Conservation (phyloP, 2,888 invertebrate species). For the Margaritifera margaritifera region DNA sequence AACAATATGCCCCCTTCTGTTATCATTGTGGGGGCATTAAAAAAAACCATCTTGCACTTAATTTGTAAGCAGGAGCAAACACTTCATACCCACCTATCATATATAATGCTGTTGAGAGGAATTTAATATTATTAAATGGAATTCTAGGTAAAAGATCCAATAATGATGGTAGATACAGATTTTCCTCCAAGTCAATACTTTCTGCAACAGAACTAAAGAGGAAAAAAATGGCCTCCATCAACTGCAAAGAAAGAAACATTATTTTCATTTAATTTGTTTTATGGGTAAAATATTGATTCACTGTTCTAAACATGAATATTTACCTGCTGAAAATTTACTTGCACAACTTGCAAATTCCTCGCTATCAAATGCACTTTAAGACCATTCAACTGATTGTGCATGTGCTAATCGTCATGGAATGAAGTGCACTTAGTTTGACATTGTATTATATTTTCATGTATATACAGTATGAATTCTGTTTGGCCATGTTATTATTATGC, state of each 20-base stretch:
- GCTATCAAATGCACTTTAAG: no score
- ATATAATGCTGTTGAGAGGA: slow-evolving; percentile 83
- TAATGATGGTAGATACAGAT: slow-evolving; percentile 77
- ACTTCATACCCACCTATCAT: slow-evolving; percentile 78
- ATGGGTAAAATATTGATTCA: neutral
- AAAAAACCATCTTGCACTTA: neutral
- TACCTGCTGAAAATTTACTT: no score
- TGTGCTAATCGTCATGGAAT: no score
- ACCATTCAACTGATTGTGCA: no score
- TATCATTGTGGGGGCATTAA: no score
- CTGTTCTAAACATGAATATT: no score
- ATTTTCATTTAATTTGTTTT: neutral
- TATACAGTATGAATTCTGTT: no score
- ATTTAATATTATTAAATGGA: slow-evolving; percentile 78
- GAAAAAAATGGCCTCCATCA: slow-evolving; percentile 81
- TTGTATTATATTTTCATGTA: no score
- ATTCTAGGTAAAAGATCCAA: slow-evolving; percentile 79
- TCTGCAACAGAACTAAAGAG: slow-evolving; percentile 77
- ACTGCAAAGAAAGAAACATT: slow-evolving; percentile 63
- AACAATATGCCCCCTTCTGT: no score
- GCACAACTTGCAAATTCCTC: no score
- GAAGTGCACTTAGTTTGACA: no score
- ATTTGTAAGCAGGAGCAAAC: neutral
- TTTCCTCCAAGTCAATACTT: slow-evolving; percentile 78
- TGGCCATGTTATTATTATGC: no score